phyloP scores from a whole-genome alignment of 2,113 vertebrate species.

The Cisticola juncidis region DNA sequence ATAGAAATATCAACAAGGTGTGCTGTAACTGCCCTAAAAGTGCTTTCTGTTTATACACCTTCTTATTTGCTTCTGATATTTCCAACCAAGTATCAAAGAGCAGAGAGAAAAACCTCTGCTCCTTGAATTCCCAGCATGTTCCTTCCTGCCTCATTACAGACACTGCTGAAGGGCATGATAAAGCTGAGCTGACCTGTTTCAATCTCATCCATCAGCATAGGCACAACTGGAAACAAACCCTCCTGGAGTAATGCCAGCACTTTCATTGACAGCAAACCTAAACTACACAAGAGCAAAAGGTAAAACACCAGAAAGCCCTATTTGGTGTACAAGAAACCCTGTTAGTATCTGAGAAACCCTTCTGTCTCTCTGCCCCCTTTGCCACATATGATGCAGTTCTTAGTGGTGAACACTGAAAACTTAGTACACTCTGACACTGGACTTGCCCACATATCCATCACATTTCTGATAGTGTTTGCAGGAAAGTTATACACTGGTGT shows the following conservation, averaged over 20 bases:
- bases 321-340: neutral
- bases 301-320: neutral
- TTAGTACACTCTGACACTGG: neutral
- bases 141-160: conserved; percentile 35
- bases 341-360: neutral
- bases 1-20: neutral
- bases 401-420: neutral
- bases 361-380: neutral
- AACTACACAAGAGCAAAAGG: neutral
- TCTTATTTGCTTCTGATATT: conserved; percentile 12
- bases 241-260: neutral
- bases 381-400: neutral
- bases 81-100: conserved; percentile 1
- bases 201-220: neutral
- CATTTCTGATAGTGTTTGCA: neutral
- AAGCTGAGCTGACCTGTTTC: neutral
- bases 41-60: conserved; percentile 4
- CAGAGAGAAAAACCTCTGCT: neutral
- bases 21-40: neutral
- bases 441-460: neutral
- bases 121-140: neutral
- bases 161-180: conserved; percentile 27
- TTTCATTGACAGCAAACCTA: neutral
- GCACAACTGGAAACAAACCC: conserved; percentile 21
- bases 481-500: neutral